Evolutionary conservation across 2,113 vertebrate species (phyloP).

Genomic region (Nestor notabilis): DNA sequence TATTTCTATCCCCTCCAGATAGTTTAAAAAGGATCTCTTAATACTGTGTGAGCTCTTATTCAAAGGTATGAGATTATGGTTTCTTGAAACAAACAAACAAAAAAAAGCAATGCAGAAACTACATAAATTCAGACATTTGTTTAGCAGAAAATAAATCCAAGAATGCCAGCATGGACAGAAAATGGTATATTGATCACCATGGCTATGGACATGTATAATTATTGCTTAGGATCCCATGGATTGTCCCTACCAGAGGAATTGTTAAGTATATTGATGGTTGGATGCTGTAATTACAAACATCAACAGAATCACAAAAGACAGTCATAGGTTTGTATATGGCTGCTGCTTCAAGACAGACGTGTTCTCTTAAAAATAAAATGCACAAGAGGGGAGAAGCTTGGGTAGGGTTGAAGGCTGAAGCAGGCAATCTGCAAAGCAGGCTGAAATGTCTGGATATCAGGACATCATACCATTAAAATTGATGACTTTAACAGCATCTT

Average conservation of each 20-base stretch:
- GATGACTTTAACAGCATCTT: not conserved
- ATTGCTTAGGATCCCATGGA: not conserved
- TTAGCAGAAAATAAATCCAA: not conserved
- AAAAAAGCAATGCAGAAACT: not conserved
- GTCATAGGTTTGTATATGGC: not conserved
- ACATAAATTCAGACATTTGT: not conserved
- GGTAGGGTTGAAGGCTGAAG: not conserved
- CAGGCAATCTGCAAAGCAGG: not conserved
- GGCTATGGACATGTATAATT: not conserved
- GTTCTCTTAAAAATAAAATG: not conserved
- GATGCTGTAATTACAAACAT: not conserved
- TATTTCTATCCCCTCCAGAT: not conserved
- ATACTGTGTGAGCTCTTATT: not conserved
- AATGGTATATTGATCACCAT: not conserved
- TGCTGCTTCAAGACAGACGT: not conserved
- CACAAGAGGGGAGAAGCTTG: not conserved
- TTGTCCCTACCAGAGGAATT: not conserved
- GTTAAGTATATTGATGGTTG: not conserved
- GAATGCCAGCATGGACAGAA: not conserved
- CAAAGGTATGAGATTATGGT: not conserved
- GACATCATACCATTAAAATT: not conserved
- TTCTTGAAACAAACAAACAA: not conserved
- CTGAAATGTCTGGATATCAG: not conserved
- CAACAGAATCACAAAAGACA: not conserved
- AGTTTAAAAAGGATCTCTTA: not conserved